A percentile compares a stretch with the other conserved stretches of the same genome.
Evolutionary conservation across 1,140 invertebrate genomes (phyloP).

Genomic region (Drosophila subpulchrella): DNA sequence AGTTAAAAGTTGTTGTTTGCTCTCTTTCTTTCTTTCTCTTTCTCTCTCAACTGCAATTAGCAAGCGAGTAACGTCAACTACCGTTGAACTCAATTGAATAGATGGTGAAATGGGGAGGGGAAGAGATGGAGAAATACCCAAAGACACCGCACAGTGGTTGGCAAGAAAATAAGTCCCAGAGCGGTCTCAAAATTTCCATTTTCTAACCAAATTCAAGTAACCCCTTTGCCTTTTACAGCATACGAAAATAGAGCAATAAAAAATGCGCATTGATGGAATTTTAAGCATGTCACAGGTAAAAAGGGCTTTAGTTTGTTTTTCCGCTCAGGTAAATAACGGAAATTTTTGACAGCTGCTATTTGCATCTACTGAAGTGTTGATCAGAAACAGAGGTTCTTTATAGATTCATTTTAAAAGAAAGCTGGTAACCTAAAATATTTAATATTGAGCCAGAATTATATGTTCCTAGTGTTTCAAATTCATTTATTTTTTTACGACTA

Average conservation of each 20-base stretch:
- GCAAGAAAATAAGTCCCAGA: background rate
- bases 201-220: background rate
- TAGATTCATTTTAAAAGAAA: background rate
- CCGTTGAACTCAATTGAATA: constrained; percentile 57
- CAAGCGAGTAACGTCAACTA: constrained; percentile 38
- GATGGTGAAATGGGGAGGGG: constrained; percentile 8
- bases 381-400: background rate
- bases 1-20: constrained; percentile 50
- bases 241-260: constrained; percentile 15
- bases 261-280: background rate
- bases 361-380: background rate
- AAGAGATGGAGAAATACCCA: constrained; percentile 6
- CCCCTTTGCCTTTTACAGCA: background rate
- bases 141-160: constrained; percentile 36
- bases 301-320: background rate
- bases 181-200: background rate
- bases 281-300: constrained; percentile 14
- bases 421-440: too few species aligned
- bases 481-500: too few species aligned
- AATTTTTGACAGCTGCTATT: constrained; percentile 29
- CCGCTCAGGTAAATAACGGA: constrained; percentile 19
- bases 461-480: too few species aligned
- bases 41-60: constrained; percentile 48
- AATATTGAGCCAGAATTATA: too few species aligned
- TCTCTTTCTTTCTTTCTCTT: constrained; percentile 1